A percentile compares a stretch with the other conserved stretches of the same genome.
Conservation (phyloP, 2,888 invertebrate genomes). For the Meganola albula region DNA sequence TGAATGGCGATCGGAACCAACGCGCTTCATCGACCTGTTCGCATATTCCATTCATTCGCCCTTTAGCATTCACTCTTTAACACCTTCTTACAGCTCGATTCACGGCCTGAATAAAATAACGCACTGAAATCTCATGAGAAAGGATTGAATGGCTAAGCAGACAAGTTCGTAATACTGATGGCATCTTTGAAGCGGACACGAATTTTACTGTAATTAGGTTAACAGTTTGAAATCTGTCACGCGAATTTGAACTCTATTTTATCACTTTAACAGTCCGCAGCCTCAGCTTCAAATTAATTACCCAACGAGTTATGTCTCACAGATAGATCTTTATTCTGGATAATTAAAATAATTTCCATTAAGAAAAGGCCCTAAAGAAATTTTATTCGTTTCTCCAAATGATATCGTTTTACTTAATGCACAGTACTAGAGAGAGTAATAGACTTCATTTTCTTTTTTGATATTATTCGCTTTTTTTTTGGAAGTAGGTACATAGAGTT, state of each 20-base stretch:
- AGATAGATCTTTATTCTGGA: neutral
- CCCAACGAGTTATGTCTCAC: conserved; percentile 5
- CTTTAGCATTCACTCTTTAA: conserved; percentile 71
- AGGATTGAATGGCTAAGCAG: conserved; percentile 45
- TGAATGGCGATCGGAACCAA: conserved; percentile 44
- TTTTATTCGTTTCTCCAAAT: no score
- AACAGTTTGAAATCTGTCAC: conserved; percentile 1
- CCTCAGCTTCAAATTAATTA: conserved; percentile 9
- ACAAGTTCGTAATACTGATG: conserved; percentile 37
- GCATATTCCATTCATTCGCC: conserved; percentile 65
- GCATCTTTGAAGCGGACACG: conserved; percentile 26
- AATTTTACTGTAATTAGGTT: conserved; percentile 18
- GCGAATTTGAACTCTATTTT: neutral
- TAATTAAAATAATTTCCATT: neutral
- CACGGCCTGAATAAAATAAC: conserved; percentile 69
- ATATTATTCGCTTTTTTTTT: no score
- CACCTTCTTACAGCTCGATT: conserved; percentile 67
- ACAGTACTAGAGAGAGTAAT: no score
- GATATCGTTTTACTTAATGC: no score
- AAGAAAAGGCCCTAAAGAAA: no score
- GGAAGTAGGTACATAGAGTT: no score
- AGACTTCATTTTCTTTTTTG: no score
- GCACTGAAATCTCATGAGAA: conserved; percentile 48
- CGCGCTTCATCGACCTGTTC: conserved; percentile 48
- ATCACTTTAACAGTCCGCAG: neutral